Percentiles rank a stretch among this genome's conserved stretches.
Conservation (phyloP, 2,113 vertebrate species). For the Alectura lathami region DNA sequence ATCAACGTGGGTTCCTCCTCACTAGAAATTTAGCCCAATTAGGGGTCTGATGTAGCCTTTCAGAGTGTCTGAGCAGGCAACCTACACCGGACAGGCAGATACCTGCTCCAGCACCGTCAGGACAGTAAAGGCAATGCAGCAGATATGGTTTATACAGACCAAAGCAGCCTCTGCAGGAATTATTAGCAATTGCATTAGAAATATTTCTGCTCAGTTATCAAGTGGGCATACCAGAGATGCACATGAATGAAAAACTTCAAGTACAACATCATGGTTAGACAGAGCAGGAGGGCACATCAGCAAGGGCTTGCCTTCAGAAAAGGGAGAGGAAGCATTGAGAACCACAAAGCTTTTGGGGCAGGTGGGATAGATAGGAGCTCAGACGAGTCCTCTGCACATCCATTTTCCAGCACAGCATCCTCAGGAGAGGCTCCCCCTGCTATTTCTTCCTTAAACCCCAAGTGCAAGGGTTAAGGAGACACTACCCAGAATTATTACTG, state of each 20-base stretch:
- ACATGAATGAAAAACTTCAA: neutral
- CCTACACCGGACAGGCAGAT: neutral
- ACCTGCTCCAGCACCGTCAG: neutral
- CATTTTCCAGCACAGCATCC: neutral
- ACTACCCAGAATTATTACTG: neutral
- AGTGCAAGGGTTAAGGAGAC: neutral
- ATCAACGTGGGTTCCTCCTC: neutral
- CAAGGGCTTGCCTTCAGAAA: neutral
- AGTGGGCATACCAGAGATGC: neutral
- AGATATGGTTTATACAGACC: rapidly evolving
- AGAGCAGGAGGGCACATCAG: rapidly evolving
- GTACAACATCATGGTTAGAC: neutral
- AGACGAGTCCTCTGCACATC: neutral
- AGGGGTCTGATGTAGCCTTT: neutral
- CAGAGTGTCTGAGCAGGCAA: neutral
- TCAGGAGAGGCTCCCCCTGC: neutral
- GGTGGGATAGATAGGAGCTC: neutral
- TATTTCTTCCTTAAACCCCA: neutral
- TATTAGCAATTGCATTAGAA: neutral
- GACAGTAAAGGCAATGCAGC: rapidly evolving
- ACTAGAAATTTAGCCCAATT: neutral
- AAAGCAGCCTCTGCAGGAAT: neutral
- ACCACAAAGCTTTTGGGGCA: neutral
- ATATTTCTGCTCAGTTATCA: neutral
- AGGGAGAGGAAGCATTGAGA: neutral